Evolutionary conservation across 1,140 invertebrate genomes (phyloP).

Genomic region (Idris sp.): DNA sequence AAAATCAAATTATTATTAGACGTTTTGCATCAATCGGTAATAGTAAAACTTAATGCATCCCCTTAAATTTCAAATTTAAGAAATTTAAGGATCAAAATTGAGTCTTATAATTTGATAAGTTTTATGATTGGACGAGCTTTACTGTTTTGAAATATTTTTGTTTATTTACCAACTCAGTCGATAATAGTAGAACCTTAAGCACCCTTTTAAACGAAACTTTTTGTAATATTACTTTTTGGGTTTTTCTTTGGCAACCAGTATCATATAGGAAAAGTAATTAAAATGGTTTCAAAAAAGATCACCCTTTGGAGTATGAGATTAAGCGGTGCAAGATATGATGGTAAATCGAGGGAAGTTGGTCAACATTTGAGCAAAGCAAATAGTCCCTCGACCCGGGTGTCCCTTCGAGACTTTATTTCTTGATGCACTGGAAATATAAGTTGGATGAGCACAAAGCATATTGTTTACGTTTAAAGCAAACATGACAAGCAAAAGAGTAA

Average conservation of each 20-base stretch:
- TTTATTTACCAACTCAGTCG: too few species aligned
- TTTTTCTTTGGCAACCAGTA: too few species aligned
- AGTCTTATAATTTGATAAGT: too few species aligned
- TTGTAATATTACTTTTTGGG: too few species aligned
- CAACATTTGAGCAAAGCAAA: slow-evolving; percentile 72
- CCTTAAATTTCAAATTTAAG: too few species aligned
- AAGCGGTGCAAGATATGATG: slow-evolving; percentile 66
- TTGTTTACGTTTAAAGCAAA: slow-evolving; percentile 63
- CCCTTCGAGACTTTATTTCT: slow-evolving; percentile 62
- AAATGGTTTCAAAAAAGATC: slow-evolving; percentile 15
- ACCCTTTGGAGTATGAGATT: slow-evolving; percentile 57
- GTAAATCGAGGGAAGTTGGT: slow-evolving; percentile 64
- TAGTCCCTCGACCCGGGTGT: slow-evolving; percentile 59
- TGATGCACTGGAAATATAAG: slow-evolving; percentile 56
- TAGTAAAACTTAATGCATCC: too few species aligned
- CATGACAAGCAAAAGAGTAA: slow-evolving; percentile 47
- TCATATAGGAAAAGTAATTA: slow-evolving; percentile 6
- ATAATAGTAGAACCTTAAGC: too few species aligned
- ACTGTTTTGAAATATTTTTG: too few species aligned
- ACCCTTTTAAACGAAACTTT: too few species aligned
- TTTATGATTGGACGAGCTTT: too few species aligned
- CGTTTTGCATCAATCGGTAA: too few species aligned
- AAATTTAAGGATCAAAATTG: too few species aligned
- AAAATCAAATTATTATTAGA: slow-evolving; percentile 51
- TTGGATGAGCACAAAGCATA: slow-evolving; percentile 66